These are phyloP conservation scores for Aethes cnicana DNA, from an alignment of 2,888 invertebrate genomes.

Conservation along the genomic window DNA sequence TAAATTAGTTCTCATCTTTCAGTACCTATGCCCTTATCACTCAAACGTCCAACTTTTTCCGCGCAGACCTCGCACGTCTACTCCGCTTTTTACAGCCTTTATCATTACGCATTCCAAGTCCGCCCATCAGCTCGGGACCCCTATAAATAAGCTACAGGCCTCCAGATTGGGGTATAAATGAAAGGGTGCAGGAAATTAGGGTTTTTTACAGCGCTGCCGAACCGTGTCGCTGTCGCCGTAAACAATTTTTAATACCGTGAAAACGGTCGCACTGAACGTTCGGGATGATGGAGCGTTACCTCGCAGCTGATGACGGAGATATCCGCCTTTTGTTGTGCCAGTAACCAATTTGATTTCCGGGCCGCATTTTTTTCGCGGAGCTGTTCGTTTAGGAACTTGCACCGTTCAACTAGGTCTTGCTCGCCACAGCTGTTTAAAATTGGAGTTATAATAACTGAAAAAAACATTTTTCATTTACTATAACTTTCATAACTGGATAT, in stretches of 20 bases:
- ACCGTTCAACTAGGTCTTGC: too few species aligned
- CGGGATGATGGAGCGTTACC: conserved; percentile 61
- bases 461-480: too few species aligned
- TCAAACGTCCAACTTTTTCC: too few species aligned
- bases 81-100: conserved; percentile 64
- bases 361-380: too few species aligned
- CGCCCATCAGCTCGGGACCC: conserved; percentile 74
- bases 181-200: conserved; percentile 82
- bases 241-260: conserved; percentile 77
- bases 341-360: too few species aligned
- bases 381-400: too few species aligned
- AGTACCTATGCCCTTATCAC: too few species aligned
- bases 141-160: conserved; percentile 76
- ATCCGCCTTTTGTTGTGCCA: conserved; percentile 2
- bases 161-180: conserved; percentile 80
- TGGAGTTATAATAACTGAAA: too few species aligned
- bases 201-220: conserved; percentile 72
- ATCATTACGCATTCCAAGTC: conserved; percentile 78
- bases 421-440: too few species aligned
- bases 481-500: too few species aligned
- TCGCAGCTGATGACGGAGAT: not conserved
- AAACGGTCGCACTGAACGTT: conserved; percentile 61
- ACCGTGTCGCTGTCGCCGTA: conserved; percentile 61
- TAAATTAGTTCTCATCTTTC: too few species aligned
- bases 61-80: conserved; percentile 45